Base-by-base conservation (phyloP, 2,888 invertebrate genomes). In the Phaedon cochleariae region DNA sequence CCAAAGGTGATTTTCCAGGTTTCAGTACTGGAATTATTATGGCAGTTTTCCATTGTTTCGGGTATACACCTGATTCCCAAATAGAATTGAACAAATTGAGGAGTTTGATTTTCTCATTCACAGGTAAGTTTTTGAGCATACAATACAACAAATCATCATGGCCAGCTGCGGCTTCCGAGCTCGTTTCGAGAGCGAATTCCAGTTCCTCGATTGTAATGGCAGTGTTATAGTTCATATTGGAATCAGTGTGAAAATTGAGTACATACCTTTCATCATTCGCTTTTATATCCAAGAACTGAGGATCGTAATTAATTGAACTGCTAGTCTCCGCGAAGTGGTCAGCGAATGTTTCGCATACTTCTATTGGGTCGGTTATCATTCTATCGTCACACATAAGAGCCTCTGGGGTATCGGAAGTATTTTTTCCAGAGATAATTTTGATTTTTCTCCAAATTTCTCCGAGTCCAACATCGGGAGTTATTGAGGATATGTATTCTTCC, bases 1-100 rank as follows among this genome's bases (percentile, higher is more conserved):
- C n/a, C n/a, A n/a, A n/a, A n/a, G n/a, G n/a, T n/a, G n/a, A n/a
- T 48, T 60, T 61, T 10, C 52, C 55, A 1, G 29, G 26, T 58
- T 65, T 69, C 5, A 41, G 52, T 4, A 61, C 48, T 6, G 64
- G 59, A 1, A 66, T 54, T 29, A 65, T 46, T 10, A 60, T 55
- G 3, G 62, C 62, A 10, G 26, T 34, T 17, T 46, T 60, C 64
- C 60, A 67, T 22, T 45, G 41, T 1, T 15, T 6, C 12, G 64
- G 61, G 45, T 54, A 66, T 2, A 21, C 18, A 2, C 48, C 34
- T 59, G 34, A 37, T 12, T 2, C 17, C 22, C 61, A 68, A 29
- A 68, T 26, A 26, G 3, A 5, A 26, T 26, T 26, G 7, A 5
- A 26, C 7, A 26, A 26, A 5, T 7, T 26, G 3, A 26, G 7